Evolutionary conservation across 2,113 vertebrate species (phyloP).

Genomic region (Lampris megalopsis): DNA sequence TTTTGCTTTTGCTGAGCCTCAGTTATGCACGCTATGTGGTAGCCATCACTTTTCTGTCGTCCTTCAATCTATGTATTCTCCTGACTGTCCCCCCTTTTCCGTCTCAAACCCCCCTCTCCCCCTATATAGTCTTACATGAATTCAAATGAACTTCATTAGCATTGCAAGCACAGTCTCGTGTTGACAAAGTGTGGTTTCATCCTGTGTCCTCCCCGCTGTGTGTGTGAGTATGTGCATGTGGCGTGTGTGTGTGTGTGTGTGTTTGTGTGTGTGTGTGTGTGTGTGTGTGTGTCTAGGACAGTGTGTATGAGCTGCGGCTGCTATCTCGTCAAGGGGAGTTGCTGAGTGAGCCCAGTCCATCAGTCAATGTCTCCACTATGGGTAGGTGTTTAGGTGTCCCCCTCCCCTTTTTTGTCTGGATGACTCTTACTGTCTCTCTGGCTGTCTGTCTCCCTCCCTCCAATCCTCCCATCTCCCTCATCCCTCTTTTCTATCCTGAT

Average conservation of each 20-base stretch:
- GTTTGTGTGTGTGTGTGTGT: slow-evolving; percentile 5
- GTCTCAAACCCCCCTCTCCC: slow-evolving; percentile 35
- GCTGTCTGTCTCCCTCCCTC: not conserved
- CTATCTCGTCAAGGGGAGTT: slow-evolving; percentile 90
- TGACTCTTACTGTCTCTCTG: too few relatives aligned
- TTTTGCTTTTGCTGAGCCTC: slow-evolving; percentile 34
- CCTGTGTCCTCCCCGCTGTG: slow-evolving; percentile 52
- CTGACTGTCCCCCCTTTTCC: slow-evolving; percentile 3
- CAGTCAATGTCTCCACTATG: slow-evolving; percentile 90
- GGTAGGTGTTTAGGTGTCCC: slow-evolving; percentile 81
- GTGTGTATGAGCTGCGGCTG: slow-evolving; percentile 92
- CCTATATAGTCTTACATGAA: slow-evolving; percentile 55
- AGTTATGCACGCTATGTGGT: slow-evolving; percentile 45
- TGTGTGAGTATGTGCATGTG: slow-evolving; percentile 29
- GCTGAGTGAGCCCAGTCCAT: slow-evolving; percentile 92
- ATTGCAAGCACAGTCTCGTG: slow-evolving; percentile 73
- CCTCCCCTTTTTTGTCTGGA: not conserved
- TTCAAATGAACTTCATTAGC: slow-evolving; percentile 79
- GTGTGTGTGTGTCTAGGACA: slow-evolving; percentile 79
- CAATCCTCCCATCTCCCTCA: slow-evolving; percentile 31
- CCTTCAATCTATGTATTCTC: slow-evolving; percentile 47
- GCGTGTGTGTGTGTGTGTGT: slow-evolving; percentile 33
- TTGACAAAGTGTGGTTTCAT: slow-evolving; percentile 81
- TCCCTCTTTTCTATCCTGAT: slow-evolving; percentile 32
- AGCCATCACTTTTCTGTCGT: slow-evolving; percentile 52